Base-by-base conservation (phyloP, 2,113 vertebrate species). In the Pedionomus torquatus region DNA sequence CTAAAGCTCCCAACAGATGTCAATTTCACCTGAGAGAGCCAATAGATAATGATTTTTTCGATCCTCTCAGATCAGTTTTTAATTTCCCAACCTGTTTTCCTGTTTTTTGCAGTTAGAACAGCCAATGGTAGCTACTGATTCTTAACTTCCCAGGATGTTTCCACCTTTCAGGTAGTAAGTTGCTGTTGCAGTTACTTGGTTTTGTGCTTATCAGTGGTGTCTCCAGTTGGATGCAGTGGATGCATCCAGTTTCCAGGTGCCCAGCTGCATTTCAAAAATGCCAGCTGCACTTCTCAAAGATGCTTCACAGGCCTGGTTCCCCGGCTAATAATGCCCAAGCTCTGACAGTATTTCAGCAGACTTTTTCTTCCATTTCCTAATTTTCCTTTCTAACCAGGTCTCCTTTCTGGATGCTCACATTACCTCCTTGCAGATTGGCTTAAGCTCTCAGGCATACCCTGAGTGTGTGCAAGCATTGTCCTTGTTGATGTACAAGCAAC, bases 151-250 rank as follows among this genome's bases (percentile, higher is more conserved):
- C 16, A 52, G 35, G 24, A 63, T 2, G 4, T 31, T 61, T 78
- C 48, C 26, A 66, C 9, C 2, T 37, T n/a, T 46, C 54, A 60
- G 23, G 6, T 55, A 4, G n/a, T n/a, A 54, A 68, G 17, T 7
- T 60, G 24, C 5, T 1, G 0, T 35, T 39, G 14, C 1, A 1
- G 10, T 55, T 33, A 31, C 19, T 60, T 30, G 6, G 11, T 2
- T 46, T 82, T 71, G 20, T 33, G 20, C 20, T 76, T 81, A 72
- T n/a, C 19, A n/a, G 17, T 55, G 21, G 4, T 49, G 18, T 54
- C 19, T 57, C 65, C 52, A n/a, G n/a, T n/a, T n/a, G n/a, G n/a
- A n/a, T n/a, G n/a, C n/a, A n/a, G n/a, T n/a, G 35, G 39, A 69
- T 20, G 5, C 7, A 3, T 57, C n/a, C 44, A 16, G 10, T 75